A percentile compares a stretch with the other conserved stretches of the same genome.
Evolutionary conservation across 2,797 vertebrate genomes (phyloP).

Genomic region (Danio aesculapii): DNA sequence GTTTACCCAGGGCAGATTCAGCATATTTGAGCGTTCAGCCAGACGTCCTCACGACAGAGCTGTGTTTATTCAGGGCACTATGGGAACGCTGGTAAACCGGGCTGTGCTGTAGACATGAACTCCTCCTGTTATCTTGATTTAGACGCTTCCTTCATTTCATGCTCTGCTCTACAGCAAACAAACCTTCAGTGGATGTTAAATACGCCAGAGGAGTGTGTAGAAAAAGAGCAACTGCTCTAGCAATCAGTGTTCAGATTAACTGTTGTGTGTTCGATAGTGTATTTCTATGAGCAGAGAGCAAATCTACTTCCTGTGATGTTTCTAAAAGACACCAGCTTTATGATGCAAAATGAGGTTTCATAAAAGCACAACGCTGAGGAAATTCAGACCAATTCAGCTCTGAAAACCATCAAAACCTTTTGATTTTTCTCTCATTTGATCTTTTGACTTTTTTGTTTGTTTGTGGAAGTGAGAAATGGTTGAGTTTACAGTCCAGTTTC

Average conservation of each 20-base stretch:
- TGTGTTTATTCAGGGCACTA: constrained; percentile 38
- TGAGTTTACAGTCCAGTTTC: no score
- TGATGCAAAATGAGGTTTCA: neutral
- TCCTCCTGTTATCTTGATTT: constrained; percentile 5
- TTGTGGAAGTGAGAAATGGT: no score
- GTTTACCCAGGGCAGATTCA: neutral
- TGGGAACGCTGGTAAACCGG: constrained; percentile 35
- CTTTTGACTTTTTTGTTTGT: neutral
- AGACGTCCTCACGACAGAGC: constrained; percentile 3
- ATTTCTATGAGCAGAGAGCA: neutral
- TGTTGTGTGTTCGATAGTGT: neutral
- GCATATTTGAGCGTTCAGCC: neutral
- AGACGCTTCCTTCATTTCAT: constrained; percentile 16
- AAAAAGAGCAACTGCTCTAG: neutral
- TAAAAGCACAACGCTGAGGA: constrained; percentile 1
- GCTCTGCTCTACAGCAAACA: constrained; percentile 23
- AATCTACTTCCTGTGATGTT: constrained; percentile 8
- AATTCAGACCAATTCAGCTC: neutral
- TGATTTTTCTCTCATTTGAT: neutral
- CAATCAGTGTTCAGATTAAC: neutral
- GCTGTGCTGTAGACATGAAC: constrained; percentile 1
- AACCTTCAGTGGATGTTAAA: constrained; percentile 2
- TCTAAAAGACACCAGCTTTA: neutral
- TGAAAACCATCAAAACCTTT: neutral
- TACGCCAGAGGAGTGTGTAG: constrained; percentile 1